Evolutionary conservation across 2,113 vertebrate genomes (phyloP), one percentile per base, ranked within the genome.

Genomic region (Herpailurus yagouaroundi): DNA sequence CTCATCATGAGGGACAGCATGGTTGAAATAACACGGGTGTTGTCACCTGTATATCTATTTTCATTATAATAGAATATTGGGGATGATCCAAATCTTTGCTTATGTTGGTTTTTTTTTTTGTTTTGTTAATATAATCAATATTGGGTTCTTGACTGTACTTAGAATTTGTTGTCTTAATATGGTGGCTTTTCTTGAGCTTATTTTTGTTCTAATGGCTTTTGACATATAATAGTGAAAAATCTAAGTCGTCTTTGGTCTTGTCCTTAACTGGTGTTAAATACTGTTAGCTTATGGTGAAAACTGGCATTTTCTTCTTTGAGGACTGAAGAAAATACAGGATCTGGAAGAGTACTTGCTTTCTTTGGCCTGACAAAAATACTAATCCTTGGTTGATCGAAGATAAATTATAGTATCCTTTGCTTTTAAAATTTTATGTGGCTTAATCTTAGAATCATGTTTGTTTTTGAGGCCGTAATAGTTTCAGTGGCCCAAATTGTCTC

Each of bases 381-480:
- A 2, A 63, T n/a, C 12, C 55, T 74, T 94, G 48, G 60, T 16
- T 83, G 48, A 68, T 29, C 23, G 69, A 60, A 74, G 33, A 50
- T 50, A 64, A 87, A 60, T 91, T 29, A 33, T 48, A 80, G 27
- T 29, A 9, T 12, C 12, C 13, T 74, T 89, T 25, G 33, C 21
- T 41, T 52, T 89, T 92, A 84, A n/a, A 48, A 41, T 71, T 69
- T 88, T 50, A 48, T 27, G 2, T 52, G 64, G 19, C 63, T 92
- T 60, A 60, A 11, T 69, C 16, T 66, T 71, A 66, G n/a, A 86
- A 63, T 71, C 21, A 18, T 10, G 23, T 92, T 79, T 96, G 31
- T 16, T 97, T 89, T 80, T 89, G 63, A 91, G 74, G 25, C 52
- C 41, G 36, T 52, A 82, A 23, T 82, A 41, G 71, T 90, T 96